phyloP scores from a whole-genome alignment of 2,888 invertebrate species.

The Ophioninae sp. region DNA sequence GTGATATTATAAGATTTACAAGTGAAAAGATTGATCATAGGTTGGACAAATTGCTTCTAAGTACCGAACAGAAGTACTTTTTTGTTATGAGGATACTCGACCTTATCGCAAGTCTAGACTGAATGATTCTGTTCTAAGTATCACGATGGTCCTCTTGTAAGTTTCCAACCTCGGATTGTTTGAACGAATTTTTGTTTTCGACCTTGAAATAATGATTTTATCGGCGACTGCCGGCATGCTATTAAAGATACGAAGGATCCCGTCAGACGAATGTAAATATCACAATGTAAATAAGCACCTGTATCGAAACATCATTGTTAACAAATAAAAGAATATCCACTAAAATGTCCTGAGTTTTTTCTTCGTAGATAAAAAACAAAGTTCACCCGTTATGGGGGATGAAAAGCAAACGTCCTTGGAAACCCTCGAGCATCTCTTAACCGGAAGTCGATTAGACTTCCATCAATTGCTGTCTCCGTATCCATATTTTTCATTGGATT shows the following conservation, averaged over 20 bases:
- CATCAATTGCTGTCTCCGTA: conserved; percentile 75
- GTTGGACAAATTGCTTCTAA: neutral
- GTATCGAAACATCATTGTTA: conserved; percentile 77
- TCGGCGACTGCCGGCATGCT: conserved; percentile 62
- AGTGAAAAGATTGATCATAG: neutral
- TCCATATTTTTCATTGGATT: conserved; percentile 59
- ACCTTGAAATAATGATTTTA: conserved; percentile 73
- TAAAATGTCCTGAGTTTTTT: conserved; percentile 50
- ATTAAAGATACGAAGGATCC: conserved; percentile 67
- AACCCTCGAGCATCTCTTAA: conserved; percentile 26
- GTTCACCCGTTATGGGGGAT: neutral
- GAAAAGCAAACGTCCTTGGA: neutral
- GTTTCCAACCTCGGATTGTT: neutral
- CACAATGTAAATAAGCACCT: conserved; percentile 77
- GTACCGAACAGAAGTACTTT: neutral
- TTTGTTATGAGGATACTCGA: neutral
- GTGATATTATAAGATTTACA: neutral
- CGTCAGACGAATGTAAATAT: conserved; percentile 76
- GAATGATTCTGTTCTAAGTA: neutral
- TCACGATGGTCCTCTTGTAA: neutral
- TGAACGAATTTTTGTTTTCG: conserved; percentile 71
- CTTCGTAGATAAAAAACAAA: neutral
- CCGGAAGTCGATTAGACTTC: conserved; percentile 78
- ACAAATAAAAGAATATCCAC: conserved; percentile 77
- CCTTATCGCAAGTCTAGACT: neutral